These are phyloP conservation scores for Tiliqua scincoides DNA, from an alignment of 2,113 vertebrate species.

Conservation along the genomic window DNA sequence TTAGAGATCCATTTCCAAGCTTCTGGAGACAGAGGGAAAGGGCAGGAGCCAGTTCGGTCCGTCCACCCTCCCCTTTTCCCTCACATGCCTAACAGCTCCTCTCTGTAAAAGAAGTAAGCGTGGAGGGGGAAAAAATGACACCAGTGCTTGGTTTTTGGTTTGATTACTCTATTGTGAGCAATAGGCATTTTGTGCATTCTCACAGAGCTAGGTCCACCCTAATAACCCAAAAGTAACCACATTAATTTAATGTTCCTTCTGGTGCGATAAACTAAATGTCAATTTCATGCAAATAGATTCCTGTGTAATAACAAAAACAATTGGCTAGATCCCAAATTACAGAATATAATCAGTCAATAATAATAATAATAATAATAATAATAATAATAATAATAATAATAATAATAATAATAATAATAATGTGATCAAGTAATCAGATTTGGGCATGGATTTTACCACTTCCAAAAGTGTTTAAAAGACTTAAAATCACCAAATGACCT, in stretches of 20 bases:
- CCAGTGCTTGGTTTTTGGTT: background rate
- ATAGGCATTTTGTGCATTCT: background rate
- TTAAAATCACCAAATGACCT: background rate
- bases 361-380: too few species aligned
- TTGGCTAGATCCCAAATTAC: too few species aligned
- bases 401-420: too few species aligned
- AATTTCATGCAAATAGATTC: background rate
- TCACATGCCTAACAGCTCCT: background rate
- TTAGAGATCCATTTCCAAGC: background rate
- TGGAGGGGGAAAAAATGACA: background rate
- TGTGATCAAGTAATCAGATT: too few species aligned
- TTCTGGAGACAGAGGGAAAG: constrained; percentile 8
- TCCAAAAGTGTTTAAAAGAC: too few species aligned
- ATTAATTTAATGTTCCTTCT: background rate
- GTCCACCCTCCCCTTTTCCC: background rate
- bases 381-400: too few species aligned
- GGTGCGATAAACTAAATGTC: background rate
- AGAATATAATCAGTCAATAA: too few species aligned
- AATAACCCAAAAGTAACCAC: background rate
- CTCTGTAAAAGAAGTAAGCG: background rate
- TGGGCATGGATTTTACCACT: too few species aligned
- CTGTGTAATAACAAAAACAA: too few species aligned
- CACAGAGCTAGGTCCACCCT: background rate
- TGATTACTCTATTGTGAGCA: background rate
- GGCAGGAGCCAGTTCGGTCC: background rate